These are phyloP conservation scores for Dicyrtoma fusca DNA, from an alignment of 2,888 invertebrate species.

Conservation along the genomic window DNA sequence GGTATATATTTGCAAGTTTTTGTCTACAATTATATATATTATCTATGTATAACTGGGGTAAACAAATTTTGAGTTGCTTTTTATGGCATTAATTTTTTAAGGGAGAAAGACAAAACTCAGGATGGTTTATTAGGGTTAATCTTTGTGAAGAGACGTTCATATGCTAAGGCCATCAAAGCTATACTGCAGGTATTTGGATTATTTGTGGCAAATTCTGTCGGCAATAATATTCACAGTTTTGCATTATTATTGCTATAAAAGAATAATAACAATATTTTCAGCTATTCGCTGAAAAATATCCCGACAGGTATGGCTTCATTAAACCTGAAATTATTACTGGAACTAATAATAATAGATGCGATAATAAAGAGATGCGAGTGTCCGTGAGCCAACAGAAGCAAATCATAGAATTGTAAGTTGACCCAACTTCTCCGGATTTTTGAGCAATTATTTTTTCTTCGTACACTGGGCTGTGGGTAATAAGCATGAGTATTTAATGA, in stretches of 20 bases:
- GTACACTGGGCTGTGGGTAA: no score
- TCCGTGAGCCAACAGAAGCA: constrained; percentile 13
- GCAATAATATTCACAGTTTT: background rate
- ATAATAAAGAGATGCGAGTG: constrained; percentile 6
- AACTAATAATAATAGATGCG: constrained; percentile 20
- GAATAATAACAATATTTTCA: no score
- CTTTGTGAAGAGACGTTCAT: constrained; percentile 73
- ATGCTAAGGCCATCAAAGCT: constrained; percentile 67
- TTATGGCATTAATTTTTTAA: no score
- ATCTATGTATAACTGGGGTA: no score
- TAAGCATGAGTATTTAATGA: no score
- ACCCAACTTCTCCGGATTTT: no score
- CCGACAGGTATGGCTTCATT: constrained; percentile 61
- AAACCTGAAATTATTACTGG: constrained; percentile 68
- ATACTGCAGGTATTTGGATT: constrained; percentile 51
- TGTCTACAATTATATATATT: no score
- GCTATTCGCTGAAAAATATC: constrained; percentile 6
- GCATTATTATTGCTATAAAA: background rate
- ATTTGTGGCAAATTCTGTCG: background rate
- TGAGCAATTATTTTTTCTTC: no score
- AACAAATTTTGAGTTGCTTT: no score
- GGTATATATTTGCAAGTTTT: no score
- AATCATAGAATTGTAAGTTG: constrained; percentile 23
- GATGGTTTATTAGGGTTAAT: constrained; percentile 70
- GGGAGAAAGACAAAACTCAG: constrained; percentile 29